Evolutionary conservation across 2,797 vertebrate species (phyloP).

Genomic region (Oreonectes daqikongensis): DNA sequence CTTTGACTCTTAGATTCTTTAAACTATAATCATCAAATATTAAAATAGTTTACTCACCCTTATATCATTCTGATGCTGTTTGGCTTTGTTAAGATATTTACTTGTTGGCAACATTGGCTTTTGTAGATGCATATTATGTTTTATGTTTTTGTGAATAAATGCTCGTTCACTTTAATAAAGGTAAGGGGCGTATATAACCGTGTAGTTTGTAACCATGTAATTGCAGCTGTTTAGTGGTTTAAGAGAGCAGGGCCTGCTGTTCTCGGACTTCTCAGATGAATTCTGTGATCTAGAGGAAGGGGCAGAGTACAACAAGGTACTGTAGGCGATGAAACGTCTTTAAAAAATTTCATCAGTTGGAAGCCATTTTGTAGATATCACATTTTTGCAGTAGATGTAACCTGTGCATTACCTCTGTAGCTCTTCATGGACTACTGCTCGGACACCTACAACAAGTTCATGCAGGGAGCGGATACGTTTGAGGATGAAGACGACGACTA

Average conservation of each 20-base stretch:
- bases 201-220: too few species aligned
- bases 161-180: too few species aligned
- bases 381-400: neutral
- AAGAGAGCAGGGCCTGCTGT: conserved; percentile 79
- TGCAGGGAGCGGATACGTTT: conserved; percentile 87
- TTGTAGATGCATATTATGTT: too few species aligned
- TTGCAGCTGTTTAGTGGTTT: conserved; percentile 68
- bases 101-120: too few species aligned
- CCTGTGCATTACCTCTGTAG: conserved; percentile 66
- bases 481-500: conserved; percentile 83
- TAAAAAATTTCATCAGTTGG: neutral
- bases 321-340: neutral
- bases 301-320: conserved; percentile 87
- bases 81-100: too few species aligned
- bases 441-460: conserved; percentile 89
- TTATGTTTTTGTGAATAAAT: too few species aligned
- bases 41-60: too few species aligned
- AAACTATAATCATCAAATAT: too few species aligned
- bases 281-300: conserved; percentile 82
- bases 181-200: too few species aligned
- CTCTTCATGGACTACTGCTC: conserved; percentile 84
- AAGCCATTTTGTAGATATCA: neutral
- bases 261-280: conserved; percentile 82
- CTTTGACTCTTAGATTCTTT: too few species aligned
- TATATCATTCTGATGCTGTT: too few species aligned